These are phyloP conservation scores for Anguilla megastoma DNA, from an alignment of 2,797 vertebrate genomes.

Conservation along the genomic window DNA sequence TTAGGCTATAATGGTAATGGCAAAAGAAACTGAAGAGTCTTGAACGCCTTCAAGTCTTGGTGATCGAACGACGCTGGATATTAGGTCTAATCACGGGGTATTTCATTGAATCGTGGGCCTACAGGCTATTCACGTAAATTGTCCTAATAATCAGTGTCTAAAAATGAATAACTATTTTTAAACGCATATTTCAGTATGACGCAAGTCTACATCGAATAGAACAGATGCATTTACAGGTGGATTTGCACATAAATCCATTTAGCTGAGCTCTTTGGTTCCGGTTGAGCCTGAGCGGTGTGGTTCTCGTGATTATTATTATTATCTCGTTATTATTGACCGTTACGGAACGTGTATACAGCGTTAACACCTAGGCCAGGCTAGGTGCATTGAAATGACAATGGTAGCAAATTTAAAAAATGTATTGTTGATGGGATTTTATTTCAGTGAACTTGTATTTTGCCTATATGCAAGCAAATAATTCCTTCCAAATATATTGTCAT, in stretches of 20 bases:
- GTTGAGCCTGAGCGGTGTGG: background rate
- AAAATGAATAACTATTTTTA: background rate
- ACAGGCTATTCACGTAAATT: background rate
- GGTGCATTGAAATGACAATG: no score
- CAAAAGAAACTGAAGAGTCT: background rate
- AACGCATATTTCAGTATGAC: background rate
- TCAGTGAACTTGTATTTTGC: no score
- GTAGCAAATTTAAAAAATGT: no score
- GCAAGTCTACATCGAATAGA: background rate
- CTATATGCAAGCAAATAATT: no score
- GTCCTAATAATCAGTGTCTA: background rate
- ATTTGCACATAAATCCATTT: background rate
- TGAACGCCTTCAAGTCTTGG: background rate
- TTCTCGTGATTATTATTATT: background rate
- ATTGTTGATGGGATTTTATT: no score
- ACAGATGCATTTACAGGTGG: background rate
- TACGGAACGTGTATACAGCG: no score
- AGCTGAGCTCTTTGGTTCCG: background rate
- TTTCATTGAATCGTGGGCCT: background rate
- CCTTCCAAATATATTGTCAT: no score
- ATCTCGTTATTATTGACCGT: no score
- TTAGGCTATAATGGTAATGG: background rate
- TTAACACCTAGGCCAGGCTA: no score
- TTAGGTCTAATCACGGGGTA: background rate
- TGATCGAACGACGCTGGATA: background rate